Percentiles rank a stretch among this genome's conserved stretches.
These are phyloP conservation scores for Pangasius mekongensis DNA, from an alignment of 2,797 vertebrate species.

Conservation along the genomic window DNA sequence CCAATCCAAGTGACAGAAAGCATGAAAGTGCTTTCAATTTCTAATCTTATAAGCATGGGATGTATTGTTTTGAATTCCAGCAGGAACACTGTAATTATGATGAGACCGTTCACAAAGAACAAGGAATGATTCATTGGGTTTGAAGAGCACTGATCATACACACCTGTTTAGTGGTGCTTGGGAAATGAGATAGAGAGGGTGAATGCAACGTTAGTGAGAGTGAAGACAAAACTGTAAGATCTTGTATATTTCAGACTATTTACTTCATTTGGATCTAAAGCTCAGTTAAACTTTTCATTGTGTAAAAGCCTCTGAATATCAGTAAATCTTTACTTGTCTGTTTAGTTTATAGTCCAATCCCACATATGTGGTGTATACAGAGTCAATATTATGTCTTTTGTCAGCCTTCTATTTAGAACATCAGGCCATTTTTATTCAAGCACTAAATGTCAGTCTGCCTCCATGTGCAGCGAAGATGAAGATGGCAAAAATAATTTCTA, in stretches of 20 bases:
- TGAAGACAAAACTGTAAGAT: neutral
- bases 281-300: neutral
- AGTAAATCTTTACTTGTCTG: conserved; percentile 20
- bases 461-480: conserved; percentile 9
- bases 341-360: neutral
- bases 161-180: neutral
- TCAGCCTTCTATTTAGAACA: neutral
- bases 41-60: neutral
- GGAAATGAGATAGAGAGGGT: neutral
- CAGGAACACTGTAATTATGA: neutral
- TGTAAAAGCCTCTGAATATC: conserved; percentile 33
- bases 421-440: neutral
- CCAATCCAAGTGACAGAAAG: neutral
- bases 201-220: neutral
- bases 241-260: neutral
- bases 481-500: conserved; percentile 11
- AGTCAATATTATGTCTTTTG: neutral
- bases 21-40: neutral
- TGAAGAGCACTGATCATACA: neutral
- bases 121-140: neutral
- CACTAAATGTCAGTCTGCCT: neutral
- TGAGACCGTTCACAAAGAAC: neutral
- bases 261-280: neutral
- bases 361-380: neutral
- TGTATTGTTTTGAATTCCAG: neutral